These are phyloP conservation scores for Galleria mellonella DNA, from an alignment of 1,140 invertebrate species.

Conservation along the genomic window DNA sequence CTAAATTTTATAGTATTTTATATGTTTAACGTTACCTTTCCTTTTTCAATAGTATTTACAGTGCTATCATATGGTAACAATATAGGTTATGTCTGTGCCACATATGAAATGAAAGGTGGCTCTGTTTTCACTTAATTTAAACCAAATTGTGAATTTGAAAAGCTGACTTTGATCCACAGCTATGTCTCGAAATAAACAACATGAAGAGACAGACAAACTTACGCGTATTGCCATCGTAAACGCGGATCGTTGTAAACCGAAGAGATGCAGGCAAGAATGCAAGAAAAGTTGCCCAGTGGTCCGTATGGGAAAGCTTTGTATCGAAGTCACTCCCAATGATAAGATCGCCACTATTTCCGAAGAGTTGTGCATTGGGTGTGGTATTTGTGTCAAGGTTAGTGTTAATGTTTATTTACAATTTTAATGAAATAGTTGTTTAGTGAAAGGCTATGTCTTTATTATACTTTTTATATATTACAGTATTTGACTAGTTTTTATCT, in stretches of 20 bases:
- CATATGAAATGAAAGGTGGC: slow-evolving; percentile 26
- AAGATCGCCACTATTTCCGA: slow-evolving; percentile 99
- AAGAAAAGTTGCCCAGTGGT: slow-evolving; percentile 99
- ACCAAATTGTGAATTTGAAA: slow-evolving; percentile 8
- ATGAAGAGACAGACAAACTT: slow-evolving; percentile 91
- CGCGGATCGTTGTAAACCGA: slow-evolving; percentile 98
- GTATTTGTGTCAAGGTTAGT: slow-evolving; percentile 95
- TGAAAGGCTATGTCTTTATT: no score
- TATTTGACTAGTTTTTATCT: no score
- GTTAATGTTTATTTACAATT: no score
- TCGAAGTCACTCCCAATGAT: slow-evolving; percentile 97
- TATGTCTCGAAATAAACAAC: slow-evolving; percentile 85
- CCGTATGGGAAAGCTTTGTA: slow-evolving; percentile 99
- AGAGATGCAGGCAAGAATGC: slow-evolving; percentile 98
- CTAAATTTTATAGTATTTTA: background rate
- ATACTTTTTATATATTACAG: no score
- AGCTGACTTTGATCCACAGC: slow-evolving; percentile 33
- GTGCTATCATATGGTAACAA: slow-evolving; percentile 25
- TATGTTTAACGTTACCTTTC: background rate
- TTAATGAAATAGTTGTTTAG: no score
- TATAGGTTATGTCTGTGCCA: slow-evolving; percentile 65
- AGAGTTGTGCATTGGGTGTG: slow-evolving; percentile 99
- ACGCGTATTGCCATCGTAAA: slow-evolving; percentile 99
- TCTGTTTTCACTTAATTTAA: slow-evolving; percentile 22
- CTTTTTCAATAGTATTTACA: background rate